Evolutionary conservation across 2,888 invertebrate species (phyloP), one percentile per base, ranked within the genome.

Genomic region (Eutolmus rufibarbis): DNA sequence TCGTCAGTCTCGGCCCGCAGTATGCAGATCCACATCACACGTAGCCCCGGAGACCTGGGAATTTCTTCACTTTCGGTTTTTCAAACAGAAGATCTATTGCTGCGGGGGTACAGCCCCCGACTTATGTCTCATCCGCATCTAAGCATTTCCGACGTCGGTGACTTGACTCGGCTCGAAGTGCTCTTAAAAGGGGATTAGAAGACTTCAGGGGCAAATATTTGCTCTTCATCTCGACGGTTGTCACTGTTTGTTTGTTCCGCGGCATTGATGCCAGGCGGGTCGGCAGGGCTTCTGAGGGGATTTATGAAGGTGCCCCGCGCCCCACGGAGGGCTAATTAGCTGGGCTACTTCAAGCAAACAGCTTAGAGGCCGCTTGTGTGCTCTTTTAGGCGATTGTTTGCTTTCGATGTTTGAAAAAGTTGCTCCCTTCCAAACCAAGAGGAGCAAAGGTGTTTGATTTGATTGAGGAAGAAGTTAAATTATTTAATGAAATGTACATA

Each of bases 221-320:
- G 28, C 79, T 79, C 43, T 12, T 79, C 46, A 79, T 51, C 79
- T 79, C 56, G 16, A 31, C 16, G 31, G 31, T 46, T 79, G 79
- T 79, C 79, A 79, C 51, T 51, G 28, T 51, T 51, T 79, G 79
- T 79, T 79, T 79, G 79, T 79, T 66, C 66, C 28, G 28, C 19
- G 66, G 23, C 3, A 28, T 66, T 28, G 66, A 19, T 28, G 23
- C 66, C 3, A 8, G 28, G 16, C 7, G 19, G 9, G 43, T 19
- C 51, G 79, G 51, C 23, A 79, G 46, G 19, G 51, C 46, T 28
- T 51, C 43, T 79, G 51, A 51, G 23, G 23, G 28, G 16, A 31
- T 51, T 79, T 51, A 79, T 51, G 31, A 31, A 34, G 14, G 51
- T 23, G 66, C 66, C 9, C 66, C 12, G 66, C 66, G 12, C 46